phyloP scores from a whole-genome alignment of 2,888 invertebrate species.

The Epsilonema sp. region DNA sequence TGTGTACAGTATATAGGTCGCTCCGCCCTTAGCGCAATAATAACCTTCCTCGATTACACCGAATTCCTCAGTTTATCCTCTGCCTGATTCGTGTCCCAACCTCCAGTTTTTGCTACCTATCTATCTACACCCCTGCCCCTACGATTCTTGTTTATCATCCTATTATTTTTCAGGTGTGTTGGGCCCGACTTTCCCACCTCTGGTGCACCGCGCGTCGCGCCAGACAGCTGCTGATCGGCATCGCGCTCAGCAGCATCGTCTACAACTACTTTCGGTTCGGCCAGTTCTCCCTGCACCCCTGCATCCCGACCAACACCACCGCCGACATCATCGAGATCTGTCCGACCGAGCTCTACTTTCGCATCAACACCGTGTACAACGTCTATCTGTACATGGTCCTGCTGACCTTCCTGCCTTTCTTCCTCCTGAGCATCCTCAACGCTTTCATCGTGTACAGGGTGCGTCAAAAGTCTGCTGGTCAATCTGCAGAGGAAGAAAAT shows the following conservation, averaged over 20 bases:
- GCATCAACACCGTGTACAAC: slow-evolving; percentile 16
- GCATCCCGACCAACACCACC: slow-evolving; percentile 16
- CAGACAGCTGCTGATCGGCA: slow-evolving; percentile 15
- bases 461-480: too few relatives aligned
- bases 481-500: too few relatives aligned
- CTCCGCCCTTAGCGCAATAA: too few relatives aligned
- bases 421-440: slow-evolving; percentile 25
- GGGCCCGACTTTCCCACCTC: slow-evolving; percentile 5
- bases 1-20: too few relatives aligned
- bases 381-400: slow-evolving; percentile 27
- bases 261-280: slow-evolving; percentile 27
- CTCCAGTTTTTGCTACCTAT: too few relatives aligned
- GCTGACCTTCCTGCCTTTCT: slow-evolving; percentile 27
- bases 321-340: slow-evolving; percentile 24
- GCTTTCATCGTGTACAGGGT: slow-evolving; percentile 16
- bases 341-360: slow-evolving; percentile 22
- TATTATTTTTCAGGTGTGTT: slow-evolving; percentile 5
- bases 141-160: too few relatives aligned
- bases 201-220: slow-evolving; percentile 23
- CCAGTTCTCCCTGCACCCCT: slow-evolving; percentile 24
- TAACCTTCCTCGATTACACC: too few relatives aligned
- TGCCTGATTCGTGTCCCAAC: too few relatives aligned
- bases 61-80: too few relatives aligned
- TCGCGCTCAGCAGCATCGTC: slow-evolving; percentile 17
- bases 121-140: too few relatives aligned